These are phyloP conservation scores for Synchiropus splendidus DNA, from an alignment of 2,113 vertebrate genomes.

Conservation along the genomic window DNA sequence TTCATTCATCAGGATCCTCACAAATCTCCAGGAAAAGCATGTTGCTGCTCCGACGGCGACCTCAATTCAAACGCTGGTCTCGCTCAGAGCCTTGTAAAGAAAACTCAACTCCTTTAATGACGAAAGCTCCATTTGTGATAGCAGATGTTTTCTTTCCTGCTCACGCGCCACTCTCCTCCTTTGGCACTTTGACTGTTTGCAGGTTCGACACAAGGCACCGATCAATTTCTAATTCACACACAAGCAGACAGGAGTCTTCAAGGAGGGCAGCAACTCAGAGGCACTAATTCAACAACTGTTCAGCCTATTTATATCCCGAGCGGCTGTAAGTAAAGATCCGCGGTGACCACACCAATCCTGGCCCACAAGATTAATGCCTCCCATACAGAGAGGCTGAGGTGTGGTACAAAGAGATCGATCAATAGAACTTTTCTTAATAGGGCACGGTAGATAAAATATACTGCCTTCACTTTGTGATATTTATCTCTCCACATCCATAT, in stretches of 20 bases:
- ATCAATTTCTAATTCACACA: conserved; percentile 65
- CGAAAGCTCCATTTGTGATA: conserved; percentile 36
- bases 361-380: background rate
- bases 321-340: conserved; percentile 46
- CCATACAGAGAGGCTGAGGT: too few species aligned
- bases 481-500: too few species aligned
- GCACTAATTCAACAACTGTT: conserved; percentile 62
- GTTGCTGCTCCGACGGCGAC: conserved; percentile 10
- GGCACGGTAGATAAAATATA: too few species aligned
- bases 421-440: too few species aligned
- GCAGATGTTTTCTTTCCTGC: conserved; percentile 11
- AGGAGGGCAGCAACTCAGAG: conserved; percentile 48
- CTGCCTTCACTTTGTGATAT: too few species aligned
- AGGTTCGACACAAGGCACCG: conserved; percentile 45
- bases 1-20: conserved; percentile 9
- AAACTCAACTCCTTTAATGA: conserved; percentile 25
- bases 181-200: conserved; percentile 33
- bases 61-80: too few species aligned
- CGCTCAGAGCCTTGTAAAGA: background rate
- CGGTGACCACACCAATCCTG: too few species aligned
- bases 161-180: conserved; percentile 36
- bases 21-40: conserved; percentile 35
- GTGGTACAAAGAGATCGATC: too few species aligned
- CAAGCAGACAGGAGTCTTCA: conserved; percentile 54
- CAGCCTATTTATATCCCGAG: conserved; percentile 57